Conservation (phyloP, 2,797 vertebrate genomes). For the Enteromius trimaculatus region DNA sequence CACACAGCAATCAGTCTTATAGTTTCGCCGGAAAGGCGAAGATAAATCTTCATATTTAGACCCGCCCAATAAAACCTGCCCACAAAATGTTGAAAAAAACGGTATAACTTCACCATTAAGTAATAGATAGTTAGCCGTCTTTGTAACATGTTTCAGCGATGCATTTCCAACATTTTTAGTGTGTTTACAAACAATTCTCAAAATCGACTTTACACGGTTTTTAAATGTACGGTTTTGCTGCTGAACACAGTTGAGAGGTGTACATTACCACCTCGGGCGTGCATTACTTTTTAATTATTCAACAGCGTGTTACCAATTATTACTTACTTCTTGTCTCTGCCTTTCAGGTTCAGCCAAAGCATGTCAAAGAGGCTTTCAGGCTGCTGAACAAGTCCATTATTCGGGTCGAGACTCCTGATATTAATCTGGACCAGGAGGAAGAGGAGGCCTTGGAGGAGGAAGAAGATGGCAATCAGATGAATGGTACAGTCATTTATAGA, state of each 20-base stretch:
- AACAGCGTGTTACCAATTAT: not conserved
- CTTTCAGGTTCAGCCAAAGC: conserved; percentile 94
- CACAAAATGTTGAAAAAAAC: no score
- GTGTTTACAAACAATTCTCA: no score
- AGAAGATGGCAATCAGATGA: conserved; percentile 72
- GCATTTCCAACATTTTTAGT: no score
- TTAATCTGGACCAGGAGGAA: conserved; percentile 95
- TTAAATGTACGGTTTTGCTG: not conserved
- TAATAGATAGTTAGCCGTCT: no score
- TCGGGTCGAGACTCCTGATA: conserved; percentile 95
- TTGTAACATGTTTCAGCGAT: no score
- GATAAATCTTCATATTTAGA: no score
- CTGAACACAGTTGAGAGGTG: not conserved
- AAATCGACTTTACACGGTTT: no score
- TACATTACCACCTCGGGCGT: not conserved
- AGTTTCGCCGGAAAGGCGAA: no score
- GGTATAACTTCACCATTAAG: no score
- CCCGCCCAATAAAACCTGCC: no score
- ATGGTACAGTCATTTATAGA: conserved; percentile 67
- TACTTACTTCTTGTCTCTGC: conserved; percentile 2
- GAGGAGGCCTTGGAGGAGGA: conserved; percentile 82
- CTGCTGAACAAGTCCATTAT: conserved; percentile 98
- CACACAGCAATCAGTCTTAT: no score
- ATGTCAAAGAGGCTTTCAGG: conserved; percentile 97
- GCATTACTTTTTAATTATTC: not conserved